Base-by-base conservation (phyloP, 2,888 invertebrate species). In the Nomada fucata region DNA sequence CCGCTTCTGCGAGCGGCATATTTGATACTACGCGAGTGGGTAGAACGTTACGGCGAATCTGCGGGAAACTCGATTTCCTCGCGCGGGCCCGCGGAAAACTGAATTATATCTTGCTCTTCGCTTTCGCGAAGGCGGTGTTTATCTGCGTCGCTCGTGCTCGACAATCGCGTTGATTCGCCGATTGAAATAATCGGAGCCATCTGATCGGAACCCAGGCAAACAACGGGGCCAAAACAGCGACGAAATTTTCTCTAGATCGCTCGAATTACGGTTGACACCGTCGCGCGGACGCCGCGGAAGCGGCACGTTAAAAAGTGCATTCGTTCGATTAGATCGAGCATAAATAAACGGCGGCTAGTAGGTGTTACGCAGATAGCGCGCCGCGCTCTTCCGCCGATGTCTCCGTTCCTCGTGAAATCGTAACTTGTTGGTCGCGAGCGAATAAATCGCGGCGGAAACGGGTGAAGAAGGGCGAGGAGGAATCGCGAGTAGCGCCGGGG, bases 281-380 rank as follows among this genome's bases (percentile, higher is more conserved):
- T 73, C 76, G 76, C 72, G 29, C 72, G 79, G 76, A 79, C 76
- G 63, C 76, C 83, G 59, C 73, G 76, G 65, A 83, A 83, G 79
- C 73, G 79, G 61, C 57, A 79, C 70, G 76, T 83, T 83, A 79
- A 83, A 83, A 72, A 83, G 79, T 78, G 74, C 71, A 73, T 79
- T 79, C 72, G 75, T 76, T 72, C 64, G 75, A 76, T 78, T 64
- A 50, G 64, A 67, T 78, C 63, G 50, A 53, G 69, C 71, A 76
- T 79, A 79, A 83, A 83, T 76, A 76, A 55, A 44, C 52, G 67
- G 50, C 63, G 47, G 18, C 36, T 52, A 44, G 77, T 36, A 36
- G 36, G 82, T 77, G 55, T 83, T 76, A 71, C 69, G 65, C 72
- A 76, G 73, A 73, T 82, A 83, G 73, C 52, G 65, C 44, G 55